Percentiles rank a stretch among this genome's conserved stretches.
phyloP scores from a whole-genome alignment of 1,140 invertebrate genomes.

The Drosophila mayri region DNA sequence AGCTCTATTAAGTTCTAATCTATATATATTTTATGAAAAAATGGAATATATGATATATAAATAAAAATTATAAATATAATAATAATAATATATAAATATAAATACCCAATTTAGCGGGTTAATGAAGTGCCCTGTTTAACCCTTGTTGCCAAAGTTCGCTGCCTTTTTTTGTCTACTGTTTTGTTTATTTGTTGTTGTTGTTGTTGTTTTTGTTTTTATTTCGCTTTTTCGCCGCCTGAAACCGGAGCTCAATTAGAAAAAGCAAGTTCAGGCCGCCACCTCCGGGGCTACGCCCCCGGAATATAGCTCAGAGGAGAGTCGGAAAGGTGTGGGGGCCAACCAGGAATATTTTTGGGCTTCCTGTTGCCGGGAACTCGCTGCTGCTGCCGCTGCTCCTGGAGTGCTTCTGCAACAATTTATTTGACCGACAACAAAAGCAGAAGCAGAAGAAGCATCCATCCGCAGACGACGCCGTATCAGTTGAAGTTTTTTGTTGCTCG shows the following conservation, averaged over 20 bases:
- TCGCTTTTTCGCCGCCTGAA: constrained; percentile 25
- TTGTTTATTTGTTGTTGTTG: background rate
- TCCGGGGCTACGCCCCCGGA: background rate
- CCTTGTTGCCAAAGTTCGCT: constrained; percentile 2
- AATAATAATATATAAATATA: background rate
- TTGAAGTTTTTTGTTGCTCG: constrained; percentile 29
- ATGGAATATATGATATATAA: too few species aligned
- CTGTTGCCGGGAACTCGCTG: constrained; percentile 18
- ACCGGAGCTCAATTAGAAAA: constrained; percentile 75
- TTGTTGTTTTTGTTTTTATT: background rate
- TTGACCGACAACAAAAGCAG: constrained; percentile 61
- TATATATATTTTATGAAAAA: too few species aligned
- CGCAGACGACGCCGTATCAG: constrained; percentile 15
- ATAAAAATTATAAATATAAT: too few species aligned
- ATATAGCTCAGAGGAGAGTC: background rate
- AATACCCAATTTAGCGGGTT: constrained; percentile 9
- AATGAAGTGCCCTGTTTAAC: constrained; percentile 43
- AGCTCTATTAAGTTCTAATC: too few species aligned
- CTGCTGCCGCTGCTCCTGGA: constrained; percentile 8
- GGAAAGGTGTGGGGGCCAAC: too few species aligned
- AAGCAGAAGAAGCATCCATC: background rate
- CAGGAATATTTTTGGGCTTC: constrained; percentile 41
- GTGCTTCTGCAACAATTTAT: constrained; percentile 60
- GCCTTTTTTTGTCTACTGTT: background rate
- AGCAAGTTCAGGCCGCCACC: constrained; percentile 35